These are phyloP conservation scores for Cheilosia scutellata DNA, from an alignment of 2,888 invertebrate species.

Conservation along the genomic window DNA sequence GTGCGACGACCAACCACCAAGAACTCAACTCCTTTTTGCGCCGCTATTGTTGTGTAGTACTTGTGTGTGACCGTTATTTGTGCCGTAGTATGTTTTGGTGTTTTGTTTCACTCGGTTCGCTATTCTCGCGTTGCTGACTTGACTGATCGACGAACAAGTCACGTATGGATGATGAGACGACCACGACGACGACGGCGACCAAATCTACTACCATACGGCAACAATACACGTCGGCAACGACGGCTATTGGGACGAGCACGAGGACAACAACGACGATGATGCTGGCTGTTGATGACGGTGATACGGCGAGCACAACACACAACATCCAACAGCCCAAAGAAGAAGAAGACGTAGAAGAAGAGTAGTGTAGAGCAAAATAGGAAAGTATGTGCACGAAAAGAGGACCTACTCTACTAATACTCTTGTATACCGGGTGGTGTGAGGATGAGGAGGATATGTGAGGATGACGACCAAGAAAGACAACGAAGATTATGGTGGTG, in stretches of 20 bases:
- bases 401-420: conserved; percentile 76
- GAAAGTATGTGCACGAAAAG: conserved; percentile 43
- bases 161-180: conserved; percentile 75
- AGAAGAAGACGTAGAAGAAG: conserved; percentile 24
- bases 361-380: conserved; percentile 28
- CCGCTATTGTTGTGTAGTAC: conserved; percentile 61
- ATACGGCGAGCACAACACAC: conserved; percentile 68
- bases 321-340: conserved; percentile 29
- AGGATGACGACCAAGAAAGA: conserved; percentile 66
- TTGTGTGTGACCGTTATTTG: conserved; percentile 54
- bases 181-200: conserved; percentile 71
- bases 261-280: conserved; percentile 67
- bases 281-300: conserved; percentile 25
- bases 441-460: conserved; percentile 69
- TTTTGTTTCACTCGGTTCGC: conserved; percentile 55
- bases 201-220: conserved; percentile 69
- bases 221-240: conserved; percentile 77
- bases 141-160: conserved; percentile 76
- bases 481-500: conserved; percentile 66
- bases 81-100: conserved; percentile 34
- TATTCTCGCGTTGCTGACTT: conserved; percentile 70
- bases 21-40: conserved; percentile 71
- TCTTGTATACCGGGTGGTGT: conserved; percentile 31
- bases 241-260: conserved; percentile 62
- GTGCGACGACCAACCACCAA: conserved; percentile 67